These are phyloP conservation scores for Microctenopoma lineatum DNA, from an alignment of 2,797 vertebrate species.

Conservation along the genomic window DNA sequence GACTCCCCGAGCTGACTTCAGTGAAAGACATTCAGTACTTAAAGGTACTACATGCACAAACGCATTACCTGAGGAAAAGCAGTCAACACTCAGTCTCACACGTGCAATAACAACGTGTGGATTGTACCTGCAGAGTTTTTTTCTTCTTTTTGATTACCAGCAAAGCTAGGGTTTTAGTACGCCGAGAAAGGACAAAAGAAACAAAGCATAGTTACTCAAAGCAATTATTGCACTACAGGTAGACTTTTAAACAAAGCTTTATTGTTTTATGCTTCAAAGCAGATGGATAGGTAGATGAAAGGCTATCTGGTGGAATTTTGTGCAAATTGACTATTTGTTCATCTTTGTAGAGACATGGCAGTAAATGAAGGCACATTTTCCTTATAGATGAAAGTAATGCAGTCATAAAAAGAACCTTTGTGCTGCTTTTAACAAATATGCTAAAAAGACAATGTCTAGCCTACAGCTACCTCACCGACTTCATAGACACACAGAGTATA, in stretches of 20 bases:
- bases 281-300: not conserved
- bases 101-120: not conserved
- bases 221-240: not conserved
- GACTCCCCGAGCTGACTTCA: constrained; percentile 95
- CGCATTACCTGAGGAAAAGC: not conserved
- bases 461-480: too few species aligned
- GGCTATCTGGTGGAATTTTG: not conserved
- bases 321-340: not conserved
- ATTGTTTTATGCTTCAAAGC: not conserved
- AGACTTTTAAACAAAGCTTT: not conserved
- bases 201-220: not conserved
- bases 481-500: too few species aligned
- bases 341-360: not conserved
- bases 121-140: not conserved
- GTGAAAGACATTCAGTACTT: constrained; percentile 99
- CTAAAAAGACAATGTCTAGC: too few species aligned
- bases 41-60: constrained; percentile 83
- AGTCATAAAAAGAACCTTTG: too few species aligned
- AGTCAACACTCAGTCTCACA: not conserved
- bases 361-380: not conserved
- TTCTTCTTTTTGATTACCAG: too few species aligned
- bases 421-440: too few species aligned
- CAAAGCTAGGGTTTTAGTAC: not conserved
- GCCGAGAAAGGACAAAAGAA: not conserved
- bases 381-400: too few species aligned